Evolutionary conservation across 2,797 vertebrate genomes (phyloP).

Genomic region (Xiphophorus birchmanni): DNA sequence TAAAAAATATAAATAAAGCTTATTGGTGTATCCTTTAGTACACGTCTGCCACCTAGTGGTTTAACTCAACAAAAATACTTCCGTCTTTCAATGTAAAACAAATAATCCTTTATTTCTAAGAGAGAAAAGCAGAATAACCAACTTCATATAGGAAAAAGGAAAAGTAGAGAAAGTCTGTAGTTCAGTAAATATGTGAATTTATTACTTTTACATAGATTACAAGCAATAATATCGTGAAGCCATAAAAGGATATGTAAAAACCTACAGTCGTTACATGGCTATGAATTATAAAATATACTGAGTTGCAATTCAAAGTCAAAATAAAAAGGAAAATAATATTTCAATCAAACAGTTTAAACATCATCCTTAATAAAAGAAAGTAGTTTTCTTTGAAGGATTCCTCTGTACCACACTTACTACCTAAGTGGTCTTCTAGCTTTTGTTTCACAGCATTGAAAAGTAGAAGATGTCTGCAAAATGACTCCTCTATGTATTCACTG

Average conservation of each 20-base stretch:
- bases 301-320: background rate
- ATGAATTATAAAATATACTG: background rate
- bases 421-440: background rate
- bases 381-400: background rate
- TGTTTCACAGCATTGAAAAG: background rate
- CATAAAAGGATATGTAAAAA: background rate
- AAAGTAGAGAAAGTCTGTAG: background rate
- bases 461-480: background rate
- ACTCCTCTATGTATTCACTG: background rate
- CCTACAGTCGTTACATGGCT: background rate
- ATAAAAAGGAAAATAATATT: background rate
- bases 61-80: background rate
- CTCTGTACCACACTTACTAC: background rate
- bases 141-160: background rate
- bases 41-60: slow-evolving; percentile 6
- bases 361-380: background rate
- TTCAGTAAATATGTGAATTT: background rate
- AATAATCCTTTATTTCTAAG: background rate
- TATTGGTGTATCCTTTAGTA: background rate
- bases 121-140: background rate
- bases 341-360: background rate
- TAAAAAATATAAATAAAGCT: background rate
- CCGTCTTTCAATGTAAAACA: background rate
- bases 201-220: background rate
- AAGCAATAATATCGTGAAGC: background rate